Conservation (phyloP, 2,113 vertebrate genomes). For the Chitala chitala region DNA sequence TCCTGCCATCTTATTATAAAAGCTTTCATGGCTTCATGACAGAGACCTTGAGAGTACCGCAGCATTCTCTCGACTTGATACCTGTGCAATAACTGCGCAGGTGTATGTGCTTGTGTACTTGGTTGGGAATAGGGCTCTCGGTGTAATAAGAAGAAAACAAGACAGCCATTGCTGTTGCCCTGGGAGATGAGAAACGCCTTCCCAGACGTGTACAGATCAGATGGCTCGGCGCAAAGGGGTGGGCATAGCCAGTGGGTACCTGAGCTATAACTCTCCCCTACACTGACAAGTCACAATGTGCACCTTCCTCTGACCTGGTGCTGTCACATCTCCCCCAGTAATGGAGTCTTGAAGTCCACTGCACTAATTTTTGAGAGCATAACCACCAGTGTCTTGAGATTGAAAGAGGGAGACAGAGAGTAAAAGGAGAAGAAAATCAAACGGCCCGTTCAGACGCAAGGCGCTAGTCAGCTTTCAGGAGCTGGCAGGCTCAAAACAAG, state of each 20-base stretch:
- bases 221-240: conserved; percentile 52
- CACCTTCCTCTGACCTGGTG: background rate
- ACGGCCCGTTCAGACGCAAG: conserved; percentile 53
- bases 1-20: background rate
- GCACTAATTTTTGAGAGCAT: conserved; percentile 60
- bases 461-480: conserved; percentile 62
- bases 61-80: background rate
- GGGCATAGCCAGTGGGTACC: conserved; percentile 21
- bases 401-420: background rate
- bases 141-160: conserved; percentile 15
- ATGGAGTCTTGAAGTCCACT: conserved; percentile 64
- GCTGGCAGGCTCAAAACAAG: conserved; percentile 56
- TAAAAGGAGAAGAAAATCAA: conserved; percentile 34
- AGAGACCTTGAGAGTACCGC: too few relatives aligned
- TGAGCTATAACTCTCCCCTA: conserved; percentile 3
- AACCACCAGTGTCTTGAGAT: conserved; percentile 44
- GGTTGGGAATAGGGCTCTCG: background rate
- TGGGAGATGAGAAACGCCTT: conserved; percentile 38
- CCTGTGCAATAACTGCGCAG: background rate
- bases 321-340: conserved; percentile 36
- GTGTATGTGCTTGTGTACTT: background rate
- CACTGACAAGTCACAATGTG: conserved; percentile 20
- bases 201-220: conserved; percentile 47
- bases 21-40: background rate
- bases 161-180: conserved; percentile 40